phyloP scores from a whole-genome alignment of 1,140 invertebrate genomes.

The Trichomalopsis sarcophagae region DNA sequence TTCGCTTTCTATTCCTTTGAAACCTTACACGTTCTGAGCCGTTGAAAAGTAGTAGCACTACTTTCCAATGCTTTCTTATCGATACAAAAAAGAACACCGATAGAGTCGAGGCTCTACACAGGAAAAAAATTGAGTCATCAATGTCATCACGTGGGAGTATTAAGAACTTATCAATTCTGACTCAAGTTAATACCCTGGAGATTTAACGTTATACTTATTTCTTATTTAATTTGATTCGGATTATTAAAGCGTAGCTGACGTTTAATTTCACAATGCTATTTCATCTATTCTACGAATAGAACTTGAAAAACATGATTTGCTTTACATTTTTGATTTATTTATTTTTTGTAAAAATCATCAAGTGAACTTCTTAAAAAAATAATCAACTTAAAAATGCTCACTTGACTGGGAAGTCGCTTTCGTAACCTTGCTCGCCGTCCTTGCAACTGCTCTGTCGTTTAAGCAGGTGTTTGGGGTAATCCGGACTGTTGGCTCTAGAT shows the following conservation, averaged over 20 bases:
- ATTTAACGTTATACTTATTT: neutral
- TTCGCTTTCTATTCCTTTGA: neutral
- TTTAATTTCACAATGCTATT: too few relatives aligned
- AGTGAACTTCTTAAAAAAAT: neutral
- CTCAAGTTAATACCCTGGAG: neutral
- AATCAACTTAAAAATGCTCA: conserved; percentile 58
- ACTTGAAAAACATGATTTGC: too few relatives aligned
- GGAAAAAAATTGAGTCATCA: neutral
- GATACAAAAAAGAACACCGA: neutral
- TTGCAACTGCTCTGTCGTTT: conserved; percentile 69
- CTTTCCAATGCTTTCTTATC: neutral
- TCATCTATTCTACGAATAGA: too few relatives aligned
- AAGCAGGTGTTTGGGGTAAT: conserved; percentile 68
- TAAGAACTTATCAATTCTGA: conserved; percentile 25
- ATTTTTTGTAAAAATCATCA: neutral
- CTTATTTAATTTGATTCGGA: neutral
- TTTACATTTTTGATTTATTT: too few relatives aligned
- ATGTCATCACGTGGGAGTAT: conserved; percentile 6
- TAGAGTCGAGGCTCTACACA: neutral
- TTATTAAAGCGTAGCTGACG: neutral
- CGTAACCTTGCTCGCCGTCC: conserved; percentile 67
- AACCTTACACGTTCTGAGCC: neutral
- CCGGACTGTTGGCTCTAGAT: conserved; percentile 67
- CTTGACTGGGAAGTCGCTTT: conserved; percentile 73
- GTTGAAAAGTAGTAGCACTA: neutral